A percentile compares a stretch with the other conserved stretches of the same genome.
These are phyloP conservation scores for Tipula unca DNA, from an alignment of 2,888 invertebrate species.

Conservation along the genomic window DNA sequence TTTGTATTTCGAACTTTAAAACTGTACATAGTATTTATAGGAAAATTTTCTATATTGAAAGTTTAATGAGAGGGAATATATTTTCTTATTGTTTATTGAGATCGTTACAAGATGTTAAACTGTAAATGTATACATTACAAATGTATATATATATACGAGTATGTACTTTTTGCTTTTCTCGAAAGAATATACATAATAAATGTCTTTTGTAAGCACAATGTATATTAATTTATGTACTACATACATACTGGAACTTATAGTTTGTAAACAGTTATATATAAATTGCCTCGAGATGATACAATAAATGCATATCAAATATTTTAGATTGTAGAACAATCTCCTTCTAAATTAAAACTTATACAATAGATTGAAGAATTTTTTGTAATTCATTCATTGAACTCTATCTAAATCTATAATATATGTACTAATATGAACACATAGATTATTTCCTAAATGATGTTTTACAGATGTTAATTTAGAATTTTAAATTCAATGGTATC, in stretches of 20 bases:
- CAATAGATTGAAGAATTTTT: background rate
- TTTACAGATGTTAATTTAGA: too few relatives aligned
- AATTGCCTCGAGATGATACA: background rate
- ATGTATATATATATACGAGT: background rate
- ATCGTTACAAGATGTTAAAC: background rate
- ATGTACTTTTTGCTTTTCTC: background rate
- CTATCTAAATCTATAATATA: background rate
- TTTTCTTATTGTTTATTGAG: background rate
- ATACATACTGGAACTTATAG: background rate
- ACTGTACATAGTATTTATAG: background rate
- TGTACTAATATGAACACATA: too few relatives aligned
- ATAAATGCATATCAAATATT: background rate
- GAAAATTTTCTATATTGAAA: background rate
- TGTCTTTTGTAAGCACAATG: background rate
- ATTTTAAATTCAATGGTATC: too few relatives aligned
- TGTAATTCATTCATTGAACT: background rate
- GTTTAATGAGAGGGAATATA: background rate
- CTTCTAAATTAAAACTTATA: background rate
- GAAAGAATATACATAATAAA: background rate
- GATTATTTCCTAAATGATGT: too few relatives aligned
- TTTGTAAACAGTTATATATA: background rate
- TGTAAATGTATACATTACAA: background rate
- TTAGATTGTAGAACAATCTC: background rate
- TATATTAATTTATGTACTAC: too few relatives aligned
- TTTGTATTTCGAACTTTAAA: background rate